Base-by-base conservation (phyloP, 2,797 vertebrate genomes). In the Jordanella pulchra region DNA sequence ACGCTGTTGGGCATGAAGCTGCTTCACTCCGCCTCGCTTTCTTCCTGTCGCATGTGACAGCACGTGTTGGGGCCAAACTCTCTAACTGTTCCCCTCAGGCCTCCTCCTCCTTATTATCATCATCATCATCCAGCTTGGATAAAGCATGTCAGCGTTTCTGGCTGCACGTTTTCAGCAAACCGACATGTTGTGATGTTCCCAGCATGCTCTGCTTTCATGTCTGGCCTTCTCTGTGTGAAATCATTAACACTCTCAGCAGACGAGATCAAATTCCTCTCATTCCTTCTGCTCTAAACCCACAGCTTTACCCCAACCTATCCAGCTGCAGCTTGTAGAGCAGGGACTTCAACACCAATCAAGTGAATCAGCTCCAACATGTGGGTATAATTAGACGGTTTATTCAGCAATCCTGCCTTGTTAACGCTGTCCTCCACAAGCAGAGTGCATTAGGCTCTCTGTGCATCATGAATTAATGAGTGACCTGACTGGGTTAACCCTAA, bases 101-200 rank as follows among this genome's bases (percentile, higher is more conserved):
- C 13, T 18, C 50, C 21, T 39, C 64, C 2, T 58, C 71, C 1
- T 65, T 65, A 4, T 67, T 67, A 7, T 67, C 72, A 9, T 78
- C 45, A 13, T 51, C 69, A 72, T 44, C 68, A 69, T 55, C 30
- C 63, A 69, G 51, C 63, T 44, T 9, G 51, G 76, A 83, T 76
- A 76, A 88, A 83, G 84, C 78, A 78, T 72, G 74, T 83, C 79
- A 82, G 78, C 0, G 30, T 18, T 68, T 70, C 54, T 77, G 81
- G 76, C 56, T 73, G 77, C 84, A 86, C 72, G 76, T 85, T 83
- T 70, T 67, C 44, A 44, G 69, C 27, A 10, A 69, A 66, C 28
- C 55, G 56, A 55, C 44, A 3, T 64, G 63, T 58, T 63, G 64
- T 69, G 65, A n/a, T 67, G 25, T 73, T 73, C 80, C 67, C 67